Evolutionary conservation across 2,888 invertebrate species (phyloP), one percentile per base, ranked within the genome.

Genomic region (Omphaloscelis lunosa): DNA sequence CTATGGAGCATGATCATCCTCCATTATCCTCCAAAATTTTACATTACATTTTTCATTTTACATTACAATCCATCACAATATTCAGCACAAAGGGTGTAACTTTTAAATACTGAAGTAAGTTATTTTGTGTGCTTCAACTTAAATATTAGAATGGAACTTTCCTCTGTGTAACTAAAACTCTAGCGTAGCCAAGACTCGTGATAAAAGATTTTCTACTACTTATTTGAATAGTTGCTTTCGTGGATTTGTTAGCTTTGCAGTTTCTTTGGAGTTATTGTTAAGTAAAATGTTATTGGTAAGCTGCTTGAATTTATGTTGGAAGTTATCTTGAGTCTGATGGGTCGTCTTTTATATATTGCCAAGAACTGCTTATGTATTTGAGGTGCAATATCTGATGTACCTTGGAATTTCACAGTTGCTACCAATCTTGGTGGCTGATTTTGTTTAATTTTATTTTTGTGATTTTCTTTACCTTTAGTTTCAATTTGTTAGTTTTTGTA

Each of bases 121-220:
- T 84, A 84, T 83, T 82, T 84, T 79, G 77, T 80, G 75, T 80
- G 73, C 81, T 77, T 66, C 69, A 88, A 88, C 71, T 85, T 86
- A 82, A 80, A 86, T 87, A 85, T 88, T 80, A 83, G 77, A 86
- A 86, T 77, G 72, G 77, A 88, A 88, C 75, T 88, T 85, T 70
- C 78, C 77, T 86, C 84, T 84, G 71, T 77, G 82, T 53, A 70
- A 77, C 69, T 66, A 72, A 73, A 85, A 82, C 68, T 83, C 69
- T 68, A 59, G 53, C 72, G 81, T 77, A 88, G 87, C 88, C 87
- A 85, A 88, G 72, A 73, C 68, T 58, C 41, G 72, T 59, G 77
- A 75, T 85, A 83, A 82, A 84, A 88, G 75, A 82, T 82, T 76
- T 76, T 72, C 70, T 61, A 65, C 76, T 72, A 75, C 77, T 80